Evolutionary conservation across 2,797 vertebrate genomes (phyloP).

Genomic region (Cynodonichthys magdalenae): DNA sequence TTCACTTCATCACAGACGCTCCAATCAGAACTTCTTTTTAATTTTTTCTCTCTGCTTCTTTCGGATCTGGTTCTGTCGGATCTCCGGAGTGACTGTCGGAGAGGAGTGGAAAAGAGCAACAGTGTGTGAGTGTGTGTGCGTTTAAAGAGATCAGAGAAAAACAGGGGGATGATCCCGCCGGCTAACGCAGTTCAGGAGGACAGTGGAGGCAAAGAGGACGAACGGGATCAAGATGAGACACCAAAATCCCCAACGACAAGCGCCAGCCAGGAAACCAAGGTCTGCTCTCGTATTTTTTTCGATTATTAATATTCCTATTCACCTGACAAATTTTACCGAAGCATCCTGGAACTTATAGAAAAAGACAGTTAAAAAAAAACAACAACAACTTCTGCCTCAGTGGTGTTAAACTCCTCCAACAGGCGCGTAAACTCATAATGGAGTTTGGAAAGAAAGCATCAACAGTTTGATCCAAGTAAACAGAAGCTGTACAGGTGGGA

Average conservation of each 20-base stretch:
- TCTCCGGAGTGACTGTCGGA: constrained; percentile 26
- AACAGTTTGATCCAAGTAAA: not conserved
- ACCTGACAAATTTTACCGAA: not conserved
- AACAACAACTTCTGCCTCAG: constrained; percentile 26
- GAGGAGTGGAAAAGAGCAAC: constrained; percentile 55
- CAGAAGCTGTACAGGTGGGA: not conserved
- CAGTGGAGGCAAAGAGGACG: constrained; percentile 75
- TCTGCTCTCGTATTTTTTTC: constrained; percentile 2
- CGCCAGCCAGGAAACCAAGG: constrained; percentile 80
- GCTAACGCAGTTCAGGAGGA: constrained; percentile 77
- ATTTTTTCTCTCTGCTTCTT: constrained; percentile 3
- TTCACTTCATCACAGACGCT: not conserved
- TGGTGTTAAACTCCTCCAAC: not conserved
- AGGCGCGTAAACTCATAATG: not conserved
- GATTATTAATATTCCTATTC: not conserved
- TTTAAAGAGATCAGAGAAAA: constrained; percentile 26
- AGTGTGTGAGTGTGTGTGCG: constrained; percentile 20
- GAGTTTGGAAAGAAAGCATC: not conserved
- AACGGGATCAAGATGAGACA: constrained; percentile 68
- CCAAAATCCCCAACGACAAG: constrained; percentile 76
- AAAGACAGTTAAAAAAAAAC: not conserved
- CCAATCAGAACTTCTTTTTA: not conserved
- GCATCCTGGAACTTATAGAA: constrained; percentile 7
- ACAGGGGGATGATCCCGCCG: constrained; percentile 81
- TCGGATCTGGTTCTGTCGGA: constrained; percentile 3